Conservation (phyloP, 2,113 vertebrate species). For the Tetrao urogallus region DNA sequence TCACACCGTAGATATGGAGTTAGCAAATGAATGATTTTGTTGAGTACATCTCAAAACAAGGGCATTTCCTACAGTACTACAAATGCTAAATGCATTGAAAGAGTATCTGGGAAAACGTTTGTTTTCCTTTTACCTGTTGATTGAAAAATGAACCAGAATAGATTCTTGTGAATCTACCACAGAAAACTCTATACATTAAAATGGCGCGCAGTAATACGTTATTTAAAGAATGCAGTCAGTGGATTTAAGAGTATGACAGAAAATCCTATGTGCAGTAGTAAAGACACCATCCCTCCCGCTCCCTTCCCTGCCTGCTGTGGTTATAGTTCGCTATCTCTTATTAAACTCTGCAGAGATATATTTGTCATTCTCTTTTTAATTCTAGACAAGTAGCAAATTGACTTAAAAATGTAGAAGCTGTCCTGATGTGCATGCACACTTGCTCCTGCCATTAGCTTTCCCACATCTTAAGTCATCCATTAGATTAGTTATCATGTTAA, state of each 20-base stretch:
- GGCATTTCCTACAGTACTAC: not conserved
- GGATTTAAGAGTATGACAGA: not conserved
- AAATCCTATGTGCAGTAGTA: not conserved
- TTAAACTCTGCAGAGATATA: not conserved
- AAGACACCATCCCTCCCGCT: not conserved
- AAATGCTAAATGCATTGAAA: not conserved
- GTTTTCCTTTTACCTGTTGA: not conserved
- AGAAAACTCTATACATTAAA: not conserved
- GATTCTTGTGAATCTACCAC: not conserved
- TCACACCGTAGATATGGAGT: not conserved
- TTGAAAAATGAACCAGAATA: not conserved
- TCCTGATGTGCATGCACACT: not conserved
- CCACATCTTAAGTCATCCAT: conserved; percentile 53
- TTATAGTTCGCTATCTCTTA: not conserved
- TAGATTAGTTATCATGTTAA: conserved; percentile 45
- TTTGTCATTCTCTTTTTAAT: conserved; percentile 34
- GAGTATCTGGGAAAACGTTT: not conserved
- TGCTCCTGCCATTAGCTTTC: conserved; percentile 37
- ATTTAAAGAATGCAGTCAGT: conserved; percentile 16
- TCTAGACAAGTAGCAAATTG: conserved; percentile 54
- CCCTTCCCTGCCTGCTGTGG: not conserved
- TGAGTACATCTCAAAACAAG: not conserved
- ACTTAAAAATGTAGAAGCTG: conserved; percentile 23
- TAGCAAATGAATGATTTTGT: not conserved
- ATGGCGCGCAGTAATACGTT: not conserved